Evolutionary conservation across 2,888 invertebrate genomes (phyloP), one percentile per base, ranked within the genome.

Genomic region (Nezara viridula): DNA sequence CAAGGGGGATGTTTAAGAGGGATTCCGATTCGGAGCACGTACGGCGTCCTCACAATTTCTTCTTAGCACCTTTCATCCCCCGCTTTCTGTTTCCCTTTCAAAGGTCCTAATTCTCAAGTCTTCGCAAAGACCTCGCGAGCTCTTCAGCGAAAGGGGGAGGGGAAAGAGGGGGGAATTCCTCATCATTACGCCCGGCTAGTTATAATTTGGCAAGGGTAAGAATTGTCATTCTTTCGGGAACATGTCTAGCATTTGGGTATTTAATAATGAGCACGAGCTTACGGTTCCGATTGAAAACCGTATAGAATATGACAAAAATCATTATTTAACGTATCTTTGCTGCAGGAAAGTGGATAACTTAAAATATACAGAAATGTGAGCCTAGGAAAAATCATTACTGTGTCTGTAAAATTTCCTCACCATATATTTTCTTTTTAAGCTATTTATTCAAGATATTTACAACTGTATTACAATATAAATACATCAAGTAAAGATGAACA

Each of bases 51-150:
- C 60, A 27, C 77, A 19, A 40, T 81, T 81, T n/a, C 81, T 81
- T 44, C 81, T 81, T 81, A 81, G 81, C 81, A 81, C 81, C 81
- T 81, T 81, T 37, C 77, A 37, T 77, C 37, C 40, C 40, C 40
- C 40, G 77, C 44, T n/a, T 16, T 81, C n/a, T n/a, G 5, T 47
- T 47, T 81, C 44, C 81, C 81, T 73, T 73, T 73, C 66, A 73
- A 73, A 73, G 37, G 66, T 32, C 37, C 32, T 60, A 60, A 60
- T 60, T 60, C 66, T 19, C 32, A 32, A 60, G 60, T 73, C 66
- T 37, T 73, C 32, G 4, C 66, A 21, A 9, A 73, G 21, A 32
- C 32, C 16, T 73, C 16, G 7, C 7, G 19, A 37, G 66, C 10
- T 24, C 24, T 24, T 55, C 12, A 9, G 9, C n/a, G n/a, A n/a